Evolutionary conservation across 2,888 invertebrate genomes (phyloP).

Genomic region (Chrysodeixis includens): DNA sequence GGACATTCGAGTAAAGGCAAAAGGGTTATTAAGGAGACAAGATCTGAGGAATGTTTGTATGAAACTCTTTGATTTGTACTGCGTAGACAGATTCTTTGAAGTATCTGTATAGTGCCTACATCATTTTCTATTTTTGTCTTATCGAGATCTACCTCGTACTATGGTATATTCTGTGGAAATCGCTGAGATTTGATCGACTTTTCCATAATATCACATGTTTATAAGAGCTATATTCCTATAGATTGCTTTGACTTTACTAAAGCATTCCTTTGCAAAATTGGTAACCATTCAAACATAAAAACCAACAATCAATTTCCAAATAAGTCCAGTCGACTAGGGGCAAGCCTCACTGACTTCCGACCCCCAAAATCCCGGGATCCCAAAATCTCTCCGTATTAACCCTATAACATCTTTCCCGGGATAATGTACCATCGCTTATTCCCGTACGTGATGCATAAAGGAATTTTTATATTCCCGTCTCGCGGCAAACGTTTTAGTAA

Average conservation of each 20-base stretch:
- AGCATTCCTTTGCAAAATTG: too few species aligned
- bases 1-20: neutral
- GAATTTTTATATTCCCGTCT: slow-evolving; percentile 65
- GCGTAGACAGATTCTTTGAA: neutral
- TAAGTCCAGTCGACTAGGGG: slow-evolving; percentile 2
- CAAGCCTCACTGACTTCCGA: slow-evolving; percentile 10
- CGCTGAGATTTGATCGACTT: too few species aligned
- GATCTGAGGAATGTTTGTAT: neutral
- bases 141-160: too few species aligned
- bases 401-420: slow-evolving; percentile 42
- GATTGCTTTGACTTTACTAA: too few species aligned
- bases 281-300: too few species aligned
- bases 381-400: slow-evolving; percentile 20
- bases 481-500: slow-evolving; percentile 56
- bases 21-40: slow-evolving; percentile 8
- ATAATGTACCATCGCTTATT: slow-evolving; percentile 75
- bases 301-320: slow-evolving; percentile 5
- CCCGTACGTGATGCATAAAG: slow-evolving; percentile 73
- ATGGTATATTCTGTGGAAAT: too few species aligned
- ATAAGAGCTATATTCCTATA: too few species aligned
- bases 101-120: too few species aligned
- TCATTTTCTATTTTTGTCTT: too few species aligned
- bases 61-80: neutral
- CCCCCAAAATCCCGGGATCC: slow-evolving; percentile 12
- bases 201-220: too few species aligned